phyloP scores from a whole-genome alignment of 1,140 invertebrate genomes.

The Lanistes nyassanus region DNA sequence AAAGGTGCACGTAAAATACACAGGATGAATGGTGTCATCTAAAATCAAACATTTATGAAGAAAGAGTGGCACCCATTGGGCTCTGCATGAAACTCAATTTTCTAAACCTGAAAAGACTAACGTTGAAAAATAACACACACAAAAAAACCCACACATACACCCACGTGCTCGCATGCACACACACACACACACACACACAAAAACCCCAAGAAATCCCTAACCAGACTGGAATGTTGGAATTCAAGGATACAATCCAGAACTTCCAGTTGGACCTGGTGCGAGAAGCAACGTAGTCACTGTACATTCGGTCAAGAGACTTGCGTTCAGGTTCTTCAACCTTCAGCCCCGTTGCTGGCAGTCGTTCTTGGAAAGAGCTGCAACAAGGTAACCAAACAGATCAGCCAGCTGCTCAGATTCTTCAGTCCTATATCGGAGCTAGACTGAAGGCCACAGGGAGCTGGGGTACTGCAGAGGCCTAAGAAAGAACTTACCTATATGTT shows the following conservation, averaged over 20 bases:
- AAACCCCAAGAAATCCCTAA: neutral
- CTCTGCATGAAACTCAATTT: too few species aligned
- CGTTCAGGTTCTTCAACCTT: neutral
- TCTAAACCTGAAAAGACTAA: neutral
- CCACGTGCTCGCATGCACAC: too few species aligned
- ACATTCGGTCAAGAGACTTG: slow-evolving; percentile 2
- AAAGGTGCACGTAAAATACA: too few species aligned
- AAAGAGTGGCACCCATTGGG: too few species aligned
- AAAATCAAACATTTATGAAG: too few species aligned
- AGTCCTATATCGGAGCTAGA: neutral
- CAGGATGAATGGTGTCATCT: too few species aligned
- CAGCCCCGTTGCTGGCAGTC: slow-evolving; percentile 6
- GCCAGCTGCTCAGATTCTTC: neutral
- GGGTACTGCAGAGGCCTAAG: too few species aligned
- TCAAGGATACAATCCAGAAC: slow-evolving; percentile 24
- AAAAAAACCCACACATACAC: too few species aligned
- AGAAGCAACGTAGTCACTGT: neutral
- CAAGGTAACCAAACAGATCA: neutral
- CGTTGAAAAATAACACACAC: neutral
- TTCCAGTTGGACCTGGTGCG: slow-evolving; percentile 12
- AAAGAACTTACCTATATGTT: neutral
- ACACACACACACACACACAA: too few species aligned
- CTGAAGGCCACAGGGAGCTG: neutral
- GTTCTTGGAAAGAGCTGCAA: slow-evolving; percentile 16
- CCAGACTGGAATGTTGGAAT: neutral